Conservation (phyloP, 2,888 invertebrate species). For the Caenorhabditis japonica region DNA sequence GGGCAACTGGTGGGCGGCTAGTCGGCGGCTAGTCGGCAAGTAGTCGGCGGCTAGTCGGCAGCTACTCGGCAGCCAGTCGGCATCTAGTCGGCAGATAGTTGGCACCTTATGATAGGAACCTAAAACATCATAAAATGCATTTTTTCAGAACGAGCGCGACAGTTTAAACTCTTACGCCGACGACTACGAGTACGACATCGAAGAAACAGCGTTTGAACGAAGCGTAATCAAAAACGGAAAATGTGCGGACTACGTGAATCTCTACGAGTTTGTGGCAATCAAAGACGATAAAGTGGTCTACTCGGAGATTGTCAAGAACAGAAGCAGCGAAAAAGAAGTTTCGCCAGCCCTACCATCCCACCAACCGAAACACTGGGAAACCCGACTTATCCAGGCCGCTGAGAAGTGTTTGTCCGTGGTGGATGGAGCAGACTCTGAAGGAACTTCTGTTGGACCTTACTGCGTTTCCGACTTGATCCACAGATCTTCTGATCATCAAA, state of each 20-base stretch:
- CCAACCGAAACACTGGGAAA: conserved; percentile 63
- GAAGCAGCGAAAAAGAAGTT: conserved; percentile 31
- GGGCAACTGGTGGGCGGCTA: too few species aligned
- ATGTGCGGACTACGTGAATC: conserved; percentile 71
- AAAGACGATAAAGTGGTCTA: conserved; percentile 69
- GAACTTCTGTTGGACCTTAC: conserved; percentile 52
- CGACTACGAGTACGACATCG: conserved; percentile 73
- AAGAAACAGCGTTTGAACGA: conserved; percentile 71
- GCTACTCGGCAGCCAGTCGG: too few species aligned
- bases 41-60: too few species aligned
- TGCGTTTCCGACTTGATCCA: conserved; percentile 53
- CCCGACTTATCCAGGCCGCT: conserved; percentile 66
- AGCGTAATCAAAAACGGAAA: conserved; percentile 23
- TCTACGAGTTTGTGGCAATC: conserved; percentile 69
- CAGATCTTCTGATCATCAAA: conserved; percentile 28
- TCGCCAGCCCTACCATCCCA: conserved; percentile 65
- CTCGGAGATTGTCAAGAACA: conserved; percentile 66
- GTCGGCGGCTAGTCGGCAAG: too few species aligned
- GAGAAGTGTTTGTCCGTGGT: conserved; percentile 64
- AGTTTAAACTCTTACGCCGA: conserved; percentile 70
- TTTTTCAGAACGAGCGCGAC: conserved; percentile 68
- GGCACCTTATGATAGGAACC: too few species aligned
- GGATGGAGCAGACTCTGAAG: conserved; percentile 51
- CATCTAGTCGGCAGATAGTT: too few species aligned
- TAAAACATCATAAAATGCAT: not conserved